A percentile compares a stretch with the other conserved stretches of the same genome.
phyloP scores from a whole-genome alignment of 2,888 invertebrate species.

The Flexamia atlantica region DNA sequence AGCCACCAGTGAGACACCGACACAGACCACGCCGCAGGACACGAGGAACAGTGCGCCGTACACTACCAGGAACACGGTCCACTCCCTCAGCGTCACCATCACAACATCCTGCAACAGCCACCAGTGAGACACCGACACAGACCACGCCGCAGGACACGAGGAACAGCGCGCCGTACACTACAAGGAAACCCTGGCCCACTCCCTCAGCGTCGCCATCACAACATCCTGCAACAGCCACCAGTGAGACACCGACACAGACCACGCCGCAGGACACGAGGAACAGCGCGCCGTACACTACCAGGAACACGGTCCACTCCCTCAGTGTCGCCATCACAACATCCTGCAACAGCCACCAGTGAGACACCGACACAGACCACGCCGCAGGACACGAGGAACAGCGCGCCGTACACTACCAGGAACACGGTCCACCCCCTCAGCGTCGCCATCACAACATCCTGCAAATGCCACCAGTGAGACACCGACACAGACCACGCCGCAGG shows the following conservation, averaged over 20 bases:
- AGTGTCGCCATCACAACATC: constrained; percentile 15
- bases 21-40: constrained; percentile 18
- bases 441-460: constrained; percentile 44
- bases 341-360: constrained; percentile 33
- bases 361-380: constrained; percentile 19
- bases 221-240: no score
- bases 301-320: constrained; percentile 45
- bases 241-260: not conserved
- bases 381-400: no score
- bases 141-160: constrained; percentile 19
- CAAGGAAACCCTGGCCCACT: constrained; percentile 42
- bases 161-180: constrained; percentile 43
- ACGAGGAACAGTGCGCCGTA: no score
- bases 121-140: not conserved
- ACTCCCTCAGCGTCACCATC: constrained; percentile 45
- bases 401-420: constrained; percentile 47
- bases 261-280: constrained; percentile 38
- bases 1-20: constrained; percentile 40
- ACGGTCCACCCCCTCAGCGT: constrained; percentile 43
- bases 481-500: not conserved
- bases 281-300: constrained; percentile 47
- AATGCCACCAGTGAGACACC: not conserved
- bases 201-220: constrained; percentile 31
- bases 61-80: constrained; percentile 42
- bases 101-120: not conserved